These are phyloP conservation scores for Caenorhabditis angaria DNA, from an alignment of 2,888 invertebrate species.

Conservation along the genomic window DNA sequence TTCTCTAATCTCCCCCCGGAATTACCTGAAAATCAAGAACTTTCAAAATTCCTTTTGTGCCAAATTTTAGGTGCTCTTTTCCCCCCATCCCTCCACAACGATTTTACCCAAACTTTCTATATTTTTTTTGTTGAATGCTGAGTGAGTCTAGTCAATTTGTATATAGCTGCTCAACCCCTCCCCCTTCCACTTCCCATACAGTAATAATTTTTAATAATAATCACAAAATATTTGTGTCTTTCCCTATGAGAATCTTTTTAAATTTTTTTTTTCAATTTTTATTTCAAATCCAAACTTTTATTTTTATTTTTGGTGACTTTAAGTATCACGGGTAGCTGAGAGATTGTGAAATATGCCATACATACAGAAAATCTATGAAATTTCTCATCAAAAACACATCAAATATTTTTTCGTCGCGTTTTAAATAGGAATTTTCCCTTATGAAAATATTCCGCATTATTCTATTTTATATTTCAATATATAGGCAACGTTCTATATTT, in stretches of 20 bases:
- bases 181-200: neutral
- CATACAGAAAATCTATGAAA: neutral
- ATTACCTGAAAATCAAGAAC: no score
- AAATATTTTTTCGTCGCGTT: neutral
- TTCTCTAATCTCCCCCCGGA: constrained; percentile 1
- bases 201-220: neutral
- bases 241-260: neutral
- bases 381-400: neutral
- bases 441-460: constrained; percentile 1
- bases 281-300: neutral
- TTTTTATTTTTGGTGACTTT: constrained; percentile 7
- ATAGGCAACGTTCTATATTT: constrained; percentile 2
- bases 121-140: neutral
- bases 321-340: constrained; percentile 11
- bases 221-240: constrained; percentile 1
- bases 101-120: neutral
- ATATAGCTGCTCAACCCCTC: neutral
- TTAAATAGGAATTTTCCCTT: neutral
- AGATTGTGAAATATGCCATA: constrained; percentile 8
- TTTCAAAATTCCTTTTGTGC: neutral
- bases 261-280: neutral
- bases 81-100: neutral
- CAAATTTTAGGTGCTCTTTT: neutral
- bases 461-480: neutral
- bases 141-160: constrained; percentile 12